A percentile compares a stretch with the other conserved stretches of the same genome.
Conservation (phyloP, 2,113 vertebrate species). For the Rutilus rutilus region DNA sequence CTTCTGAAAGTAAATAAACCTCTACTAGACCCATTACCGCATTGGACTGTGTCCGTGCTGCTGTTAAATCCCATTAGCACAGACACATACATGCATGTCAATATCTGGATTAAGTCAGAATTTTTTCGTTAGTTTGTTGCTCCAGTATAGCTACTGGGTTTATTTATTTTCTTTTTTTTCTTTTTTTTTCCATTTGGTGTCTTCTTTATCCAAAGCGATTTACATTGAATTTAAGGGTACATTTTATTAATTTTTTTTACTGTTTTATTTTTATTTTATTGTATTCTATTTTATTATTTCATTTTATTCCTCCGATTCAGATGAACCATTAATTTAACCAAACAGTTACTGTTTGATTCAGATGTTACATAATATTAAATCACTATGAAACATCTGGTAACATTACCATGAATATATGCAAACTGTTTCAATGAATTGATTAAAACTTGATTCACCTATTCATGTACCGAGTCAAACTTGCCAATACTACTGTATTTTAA, state of each 20-base stretch:
- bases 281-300: not conserved
- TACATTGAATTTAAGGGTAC: no score
- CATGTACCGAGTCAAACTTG: not conserved
- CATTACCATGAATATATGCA: not conserved
- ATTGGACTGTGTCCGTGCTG: not conserved
- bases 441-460: not conserved
- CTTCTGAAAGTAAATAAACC: slow-evolving; percentile 80
- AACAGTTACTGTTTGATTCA: not conserved
- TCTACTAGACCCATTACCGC: not conserved
- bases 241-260: not conserved
- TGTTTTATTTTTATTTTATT: not conserved
- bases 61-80: not conserved
- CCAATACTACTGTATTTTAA: not conserved
- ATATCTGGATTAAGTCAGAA: not conserved
- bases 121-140: not conserved
- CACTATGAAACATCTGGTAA: not conserved
- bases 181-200: not conserved
- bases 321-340: not conserved
- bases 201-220: no score
- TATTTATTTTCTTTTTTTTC: not conserved
- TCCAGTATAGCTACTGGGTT: not conserved
- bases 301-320: not conserved
- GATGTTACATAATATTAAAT: not conserved
- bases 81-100: not conserved
- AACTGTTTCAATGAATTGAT: no score